phyloP scores from a whole-genome alignment of 2,797 vertebrate genomes.

The Acipenser oxyrinchus region DNA sequence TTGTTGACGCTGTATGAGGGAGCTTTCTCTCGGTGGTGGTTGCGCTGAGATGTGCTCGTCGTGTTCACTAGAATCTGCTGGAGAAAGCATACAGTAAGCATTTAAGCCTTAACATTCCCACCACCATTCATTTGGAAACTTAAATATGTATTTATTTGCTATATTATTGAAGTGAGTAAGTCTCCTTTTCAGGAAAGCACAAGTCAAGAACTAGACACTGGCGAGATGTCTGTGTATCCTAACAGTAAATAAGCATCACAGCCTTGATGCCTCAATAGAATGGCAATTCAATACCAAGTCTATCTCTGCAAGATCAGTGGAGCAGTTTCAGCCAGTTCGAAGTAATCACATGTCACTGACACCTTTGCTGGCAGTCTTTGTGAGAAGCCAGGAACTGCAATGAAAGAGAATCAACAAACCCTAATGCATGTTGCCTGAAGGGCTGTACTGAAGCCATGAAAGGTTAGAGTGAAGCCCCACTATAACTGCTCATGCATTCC shows the following conservation, averaged over 20 bases:
- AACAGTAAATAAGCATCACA: background rate
- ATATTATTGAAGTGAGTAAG: background rate
- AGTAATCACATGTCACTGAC: constrained; percentile 34
- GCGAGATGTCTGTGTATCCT: background rate
- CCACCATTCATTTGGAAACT: constrained; percentile 32
- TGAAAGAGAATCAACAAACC: constrained; percentile 6
- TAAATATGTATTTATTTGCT: background rate
- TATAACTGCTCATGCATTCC: too few relatives aligned
- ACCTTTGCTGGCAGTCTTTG: constrained; percentile 31
- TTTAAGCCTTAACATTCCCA: constrained; percentile 49
- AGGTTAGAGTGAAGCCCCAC: too few relatives aligned
- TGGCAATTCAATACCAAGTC: background rate
- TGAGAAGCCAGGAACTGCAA: constrained; percentile 12
- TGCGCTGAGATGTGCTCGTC: constrained; percentile 70
- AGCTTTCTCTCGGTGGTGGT: constrained; percentile 50
- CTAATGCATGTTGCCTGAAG: too few relatives aligned
- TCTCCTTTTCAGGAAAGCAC: background rate
- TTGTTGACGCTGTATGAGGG: constrained; percentile 60
- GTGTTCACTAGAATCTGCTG: constrained; percentile 90
- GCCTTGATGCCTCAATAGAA: background rate
- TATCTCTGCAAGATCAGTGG: constrained; percentile 10
- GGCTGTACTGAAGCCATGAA: too few relatives aligned
- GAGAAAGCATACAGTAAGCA: constrained; percentile 49
- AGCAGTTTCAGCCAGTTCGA: constrained; percentile 36
- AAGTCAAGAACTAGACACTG: background rate